phyloP scores from a whole-genome alignment of 2,113 vertebrate genomes.

The Apaloderma vittatum region DNA sequence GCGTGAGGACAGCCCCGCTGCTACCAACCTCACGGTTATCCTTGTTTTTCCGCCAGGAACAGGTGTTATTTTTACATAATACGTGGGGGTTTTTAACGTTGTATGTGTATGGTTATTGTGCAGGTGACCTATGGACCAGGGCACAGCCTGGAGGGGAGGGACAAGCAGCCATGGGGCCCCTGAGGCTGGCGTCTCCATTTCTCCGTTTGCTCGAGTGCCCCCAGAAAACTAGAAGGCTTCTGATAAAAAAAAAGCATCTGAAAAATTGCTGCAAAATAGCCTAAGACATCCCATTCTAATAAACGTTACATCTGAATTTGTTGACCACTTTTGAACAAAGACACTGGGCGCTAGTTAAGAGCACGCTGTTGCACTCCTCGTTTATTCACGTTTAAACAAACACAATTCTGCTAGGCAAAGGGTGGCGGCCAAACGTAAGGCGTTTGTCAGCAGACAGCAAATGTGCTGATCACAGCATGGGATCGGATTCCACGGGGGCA shows the following conservation, averaged over 20 bases:
- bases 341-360: rapidly evolving
- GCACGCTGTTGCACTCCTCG: neutral
- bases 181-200: rapidly evolving
- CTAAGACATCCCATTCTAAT: rapidly evolving
- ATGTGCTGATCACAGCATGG: neutral
- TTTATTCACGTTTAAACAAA: conserved; percentile 21
- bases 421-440: rapidly evolving
- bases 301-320: rapidly evolving
- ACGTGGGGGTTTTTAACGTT: neutral
- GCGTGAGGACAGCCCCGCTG: rapidly evolving
- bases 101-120: rapidly evolving
- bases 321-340: neutral
- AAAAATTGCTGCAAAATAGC: neutral
- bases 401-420: neutral
- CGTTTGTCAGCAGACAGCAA: rapidly evolving
- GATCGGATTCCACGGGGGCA: neutral
- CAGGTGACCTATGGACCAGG: rapidly evolving
- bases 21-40: rapidly evolving
- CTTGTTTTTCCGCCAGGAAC: rapidly evolving
- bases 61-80: rapidly evolving
- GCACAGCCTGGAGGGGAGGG: rapidly evolving
- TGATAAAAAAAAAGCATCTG: rapidly evolving
- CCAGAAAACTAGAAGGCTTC: rapidly evolving
- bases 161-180: rapidly evolving
- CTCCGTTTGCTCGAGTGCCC: rapidly evolving